Base-by-base conservation (phyloP, 2,888 invertebrate species). In the Slavum lentiscoides region DNA sequence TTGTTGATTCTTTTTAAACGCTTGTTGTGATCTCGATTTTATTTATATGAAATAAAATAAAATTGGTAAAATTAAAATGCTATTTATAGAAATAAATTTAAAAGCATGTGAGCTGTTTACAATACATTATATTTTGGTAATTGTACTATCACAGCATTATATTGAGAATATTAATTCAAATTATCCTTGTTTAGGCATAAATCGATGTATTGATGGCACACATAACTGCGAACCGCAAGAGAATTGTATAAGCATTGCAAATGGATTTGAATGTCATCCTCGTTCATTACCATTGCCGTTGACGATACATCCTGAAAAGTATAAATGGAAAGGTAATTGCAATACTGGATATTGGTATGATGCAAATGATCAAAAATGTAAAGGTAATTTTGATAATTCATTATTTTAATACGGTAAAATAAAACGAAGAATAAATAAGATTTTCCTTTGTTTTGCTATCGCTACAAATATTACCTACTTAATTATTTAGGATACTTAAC, bases 241-340 rank as follows among this genome's bases (percentile, higher is more conserved):
- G 37, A 39, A 55, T 53, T 77, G 77, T 39, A n/a, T 77, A 37
- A 77, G 1, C 17, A 70, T 53, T 17, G 19, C 39, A 7, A 37
- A 77, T 19, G 77, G 77, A 62, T 80, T 43, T 21, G 39, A 70
- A 58, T 70, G 80, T n/a, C 64, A 55, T 23, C 19, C 70, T 23
- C 64, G 19, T 17, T 9, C 3, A 8, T 37, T 17, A 43, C 69
- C 75, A 6, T 62, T 6, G 21, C 30, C 64, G 61, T 11, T 43
- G 15, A 43, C 64, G 9, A 23, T 58, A n/a, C 7, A 23, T 19
- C 70, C 70, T 6, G 55, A 72, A 58, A 72, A 72, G 15, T 21
- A 6, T 4, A 58, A 39, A 15, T 62, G 43, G n/a, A 64, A 64
- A 64, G 61, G n/a, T 7, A 72, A 39, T 43, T 80, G 80, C 58